Evolutionary conservation across 2,888 invertebrate species (phyloP).

Genomic region (Agelastica alni): DNA sequence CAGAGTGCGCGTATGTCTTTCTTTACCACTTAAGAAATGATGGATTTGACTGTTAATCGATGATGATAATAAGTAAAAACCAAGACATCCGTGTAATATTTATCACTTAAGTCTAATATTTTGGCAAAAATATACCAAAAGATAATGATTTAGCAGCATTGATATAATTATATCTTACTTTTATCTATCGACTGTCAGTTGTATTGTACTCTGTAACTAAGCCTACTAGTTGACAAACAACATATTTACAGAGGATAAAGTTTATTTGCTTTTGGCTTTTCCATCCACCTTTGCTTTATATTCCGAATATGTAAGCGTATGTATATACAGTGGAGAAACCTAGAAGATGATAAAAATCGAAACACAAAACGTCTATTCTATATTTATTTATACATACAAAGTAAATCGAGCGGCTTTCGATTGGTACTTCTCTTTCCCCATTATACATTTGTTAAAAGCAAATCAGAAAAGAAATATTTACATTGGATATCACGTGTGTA

Average conservation of each 20-base stretch:
- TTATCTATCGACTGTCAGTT: too few relatives aligned
- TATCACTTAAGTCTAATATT: too few relatives aligned
- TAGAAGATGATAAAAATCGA: slow-evolving; percentile 6
- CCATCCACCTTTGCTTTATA: slow-evolving; percentile 1
- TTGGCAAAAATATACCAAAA: too few relatives aligned
- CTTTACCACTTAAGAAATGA: too few relatives aligned
- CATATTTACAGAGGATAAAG: neutral
- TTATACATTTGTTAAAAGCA: slow-evolving; percentile 32
- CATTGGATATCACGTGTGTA: slow-evolving; percentile 41
- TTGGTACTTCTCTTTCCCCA: slow-evolving; percentile 34
- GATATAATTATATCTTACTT: too few relatives aligned
- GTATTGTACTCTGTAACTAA: too few relatives aligned
- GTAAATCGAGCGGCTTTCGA: slow-evolving; percentile 38
- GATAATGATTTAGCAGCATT: too few relatives aligned
- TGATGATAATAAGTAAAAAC: too few relatives aligned
- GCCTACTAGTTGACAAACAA: too few relatives aligned
- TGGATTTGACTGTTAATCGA: too few relatives aligned
- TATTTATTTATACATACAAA: slow-evolving; percentile 38
- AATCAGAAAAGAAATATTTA: slow-evolving; percentile 38
- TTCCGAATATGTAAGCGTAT: neutral
- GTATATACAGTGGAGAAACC: slow-evolving; percentile 1
- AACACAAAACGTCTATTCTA: slow-evolving; percentile 27
- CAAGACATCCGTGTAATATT: too few relatives aligned
- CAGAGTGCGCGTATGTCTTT: too few relatives aligned
- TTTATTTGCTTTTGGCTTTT: slow-evolving; percentile 13